Evolutionary conservation across 2,888 invertebrate species (phyloP), one percentile per base, ranked within the genome.

Genomic region (Sarcophaga carnaria): DNA sequence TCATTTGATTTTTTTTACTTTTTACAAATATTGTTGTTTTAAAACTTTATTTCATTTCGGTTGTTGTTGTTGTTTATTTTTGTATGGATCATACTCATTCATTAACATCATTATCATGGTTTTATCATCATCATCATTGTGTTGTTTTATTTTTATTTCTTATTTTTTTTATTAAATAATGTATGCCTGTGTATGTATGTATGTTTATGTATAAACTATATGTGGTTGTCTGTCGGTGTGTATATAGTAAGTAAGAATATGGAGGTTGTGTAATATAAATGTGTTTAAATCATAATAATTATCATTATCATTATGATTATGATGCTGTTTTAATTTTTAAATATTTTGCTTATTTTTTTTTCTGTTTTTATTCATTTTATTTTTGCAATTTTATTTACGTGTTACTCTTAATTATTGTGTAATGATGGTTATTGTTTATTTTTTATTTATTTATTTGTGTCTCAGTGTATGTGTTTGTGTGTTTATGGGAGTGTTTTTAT

Each of bases 1-100:
- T 22, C 22, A 81, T 63, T 69, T n/a, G 6, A 1, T 60, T 81
- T 85, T 81, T 59, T 88, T 85, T 92, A 91, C 91, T 92, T 92
- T 92, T 92, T 92, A 92, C 92, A 92, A 92, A 92, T 92, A 92
- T 92, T 89, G 86, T 88, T 92, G 92, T 92, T 92, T 92, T 92
- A 92, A 92, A 92, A 92, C 92, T 92, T 92, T 92, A 92, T 92
- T 92, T 54, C 17, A 14, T 54, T 54, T 54, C 12, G 12, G 12
- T 54, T 54, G 12, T 54, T 54, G 54, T 54, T 88, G 88, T 76
- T 74, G 27, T 74, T 83, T 69, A 60, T 67, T 72, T 91, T 63
- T 60, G 64, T 80, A 20, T 76, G 70, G 70, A 80, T 64, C 54
- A 64, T 74, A 71, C 25, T 64, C 25, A 64, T 74, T 70, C 27